Conservation (phyloP, 2,888 invertebrate genomes). For the Tinea semifulvella region DNA sequence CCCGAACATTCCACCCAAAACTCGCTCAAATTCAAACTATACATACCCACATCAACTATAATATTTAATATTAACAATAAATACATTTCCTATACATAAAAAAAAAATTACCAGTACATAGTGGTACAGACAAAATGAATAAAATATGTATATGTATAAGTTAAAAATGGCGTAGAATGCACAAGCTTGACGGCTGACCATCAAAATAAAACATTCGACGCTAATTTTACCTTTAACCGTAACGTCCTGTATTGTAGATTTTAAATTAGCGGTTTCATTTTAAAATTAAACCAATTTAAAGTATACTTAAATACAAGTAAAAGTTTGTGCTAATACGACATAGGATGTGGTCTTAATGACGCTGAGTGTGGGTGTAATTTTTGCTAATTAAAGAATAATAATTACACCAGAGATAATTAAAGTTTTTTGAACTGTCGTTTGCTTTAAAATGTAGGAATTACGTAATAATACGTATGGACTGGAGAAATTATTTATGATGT, state of each 20-base stretch:
- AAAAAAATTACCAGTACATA: no score
- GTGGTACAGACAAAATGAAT: no score
- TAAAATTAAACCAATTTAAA: background rate
- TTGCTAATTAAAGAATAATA: constrained; percentile 5
- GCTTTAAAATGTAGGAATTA: constrained; percentile 8
- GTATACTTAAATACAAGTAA: background rate
- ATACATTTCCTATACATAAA: no score
- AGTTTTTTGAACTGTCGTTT: background rate
- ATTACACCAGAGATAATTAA: constrained; percentile 3
- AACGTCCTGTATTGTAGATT: no score
- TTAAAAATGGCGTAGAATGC: no score
- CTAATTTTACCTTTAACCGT: no score
- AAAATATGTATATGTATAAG: no score
- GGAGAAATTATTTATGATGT: no score
- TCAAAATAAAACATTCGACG: no score
- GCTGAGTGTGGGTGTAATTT: background rate
- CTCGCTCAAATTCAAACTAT: background rate
- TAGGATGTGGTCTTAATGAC: constrained; percentile 2
- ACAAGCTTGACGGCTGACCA: no score
- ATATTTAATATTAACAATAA: background rate
- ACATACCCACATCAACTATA: background rate
- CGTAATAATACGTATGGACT: no score
- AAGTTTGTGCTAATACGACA: background rate
- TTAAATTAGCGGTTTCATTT: no score
- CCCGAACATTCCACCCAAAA: background rate